Base-by-base conservation (phyloP, 2,888 invertebrate species). In the Boloria selene region DNA sequence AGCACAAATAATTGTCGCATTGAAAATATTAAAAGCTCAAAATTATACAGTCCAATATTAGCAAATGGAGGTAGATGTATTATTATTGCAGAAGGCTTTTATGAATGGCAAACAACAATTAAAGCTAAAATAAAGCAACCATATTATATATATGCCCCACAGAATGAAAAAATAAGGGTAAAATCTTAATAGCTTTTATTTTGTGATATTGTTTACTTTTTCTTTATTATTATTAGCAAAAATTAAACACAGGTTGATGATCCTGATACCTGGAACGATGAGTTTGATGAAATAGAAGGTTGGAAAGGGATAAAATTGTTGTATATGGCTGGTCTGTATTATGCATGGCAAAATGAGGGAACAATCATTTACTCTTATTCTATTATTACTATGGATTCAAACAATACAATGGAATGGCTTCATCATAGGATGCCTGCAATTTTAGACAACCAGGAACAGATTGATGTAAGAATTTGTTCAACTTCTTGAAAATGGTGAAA, bases 361-460 rank as follows among this genome's bases (percentile, higher is more conserved):
- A 93, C 93, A 31, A 90, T 93, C 53, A 93, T 96, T 53, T 96
- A 95, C 75, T 95, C 95, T 70, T 97, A 96, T 80, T 94, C 95
- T 53, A 91, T 97, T 2, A 95, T 97, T 55, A 97, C 97, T 16
- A 96, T 95, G 92, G 95, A 95, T 52, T 94, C 96, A 0, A 95
- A 95, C 70, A 83, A 92, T 47, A 92, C 94, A 16, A 81, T 96
- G 71, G 91, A 93, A 44, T 96, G 95, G 95, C 86, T 97, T 60
- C 97, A 97, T 86, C 94, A 96, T 76, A 93, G 97, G 78, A 95
- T 95, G 94, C 97, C 97, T 65, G 95, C 96, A n/a, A 93, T 97
- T 75, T 88, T 97, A 53, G 94, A 94, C 64, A 94, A 93, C 44
- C 94, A 95, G 49, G 89, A 95, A 75, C 93, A 95, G 81, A 92